Conservation (phyloP, 2,113 vertebrate species). For the Rhinoderma darwinii region DNA sequence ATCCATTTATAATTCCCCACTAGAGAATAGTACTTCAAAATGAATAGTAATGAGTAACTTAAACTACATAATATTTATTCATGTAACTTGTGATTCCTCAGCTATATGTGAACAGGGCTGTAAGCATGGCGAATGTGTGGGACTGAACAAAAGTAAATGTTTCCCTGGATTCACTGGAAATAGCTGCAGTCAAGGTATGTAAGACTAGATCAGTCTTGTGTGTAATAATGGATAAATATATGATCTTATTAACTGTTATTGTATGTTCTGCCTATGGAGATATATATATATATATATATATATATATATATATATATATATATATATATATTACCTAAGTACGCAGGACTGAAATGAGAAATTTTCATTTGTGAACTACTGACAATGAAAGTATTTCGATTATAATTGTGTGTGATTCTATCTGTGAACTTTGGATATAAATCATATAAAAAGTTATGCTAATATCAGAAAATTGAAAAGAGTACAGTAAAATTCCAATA, state of each 20-base stretch:
- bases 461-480: neutral
- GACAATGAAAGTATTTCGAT: neutral
- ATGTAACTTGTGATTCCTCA: conserved; percentile 70
- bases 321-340: too few relatives aligned
- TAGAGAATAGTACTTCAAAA: too few relatives aligned
- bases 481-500: neutral
- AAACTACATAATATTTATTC: conserved; percentile 30
- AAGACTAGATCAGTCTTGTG: neutral
- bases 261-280: too few relatives aligned
- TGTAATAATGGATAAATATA: too few relatives aligned
- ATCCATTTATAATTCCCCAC: too few relatives aligned
- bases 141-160: conserved; percentile 93
- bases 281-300: too few relatives aligned
- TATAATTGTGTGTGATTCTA: neutral
- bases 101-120: conserved; percentile 88
- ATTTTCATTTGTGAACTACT: neutral
- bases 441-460: neutral
- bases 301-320: too few relatives aligned
- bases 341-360: neutral
- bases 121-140: conserved; percentile 90
- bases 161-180: conserved; percentile 91
- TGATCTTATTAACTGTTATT: too few relatives aligned
- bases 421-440: neutral
- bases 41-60: neutral
- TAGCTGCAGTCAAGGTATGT: conserved; percentile 91